Evolutionary conservation across 2,888 invertebrate genomes (phyloP).

Genomic region (Meganola albula): DNA sequence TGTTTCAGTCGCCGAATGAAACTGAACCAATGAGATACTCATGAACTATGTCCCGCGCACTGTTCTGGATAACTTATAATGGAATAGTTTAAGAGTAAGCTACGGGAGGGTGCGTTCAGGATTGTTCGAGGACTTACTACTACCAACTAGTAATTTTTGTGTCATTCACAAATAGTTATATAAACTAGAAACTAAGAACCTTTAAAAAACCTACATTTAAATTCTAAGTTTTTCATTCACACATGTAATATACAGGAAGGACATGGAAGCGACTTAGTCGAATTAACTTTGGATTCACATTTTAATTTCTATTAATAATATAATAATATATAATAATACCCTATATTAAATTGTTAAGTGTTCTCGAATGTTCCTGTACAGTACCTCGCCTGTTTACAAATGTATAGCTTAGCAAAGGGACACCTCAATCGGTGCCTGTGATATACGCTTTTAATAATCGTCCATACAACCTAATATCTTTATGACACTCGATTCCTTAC

Average conservation of each 20-base stretch:
- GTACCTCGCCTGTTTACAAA: slow-evolving; percentile 32
- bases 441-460: slow-evolving; percentile 75
- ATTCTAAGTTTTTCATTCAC: too few species aligned
- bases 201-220: too few species aligned
- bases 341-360: too few species aligned
- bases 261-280: too few species aligned
- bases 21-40: slow-evolving; percentile 25
- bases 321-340: too few species aligned
- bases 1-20: slow-evolving; percentile 22
- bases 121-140: slow-evolving; percentile 15
- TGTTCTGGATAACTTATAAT: slow-evolving; percentile 77
- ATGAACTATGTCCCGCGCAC: slow-evolving; percentile 44
- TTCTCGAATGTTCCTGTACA: slow-evolving; percentile 30
- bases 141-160: slow-evolving; percentile 3
- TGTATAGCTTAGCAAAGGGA: slow-evolving; percentile 54
- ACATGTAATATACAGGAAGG: too few species aligned
- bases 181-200: too few species aligned
- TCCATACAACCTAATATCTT: slow-evolving; percentile 55
- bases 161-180: too few species aligned
- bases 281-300: too few species aligned
- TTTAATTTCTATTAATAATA: too few species aligned
- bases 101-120: slow-evolving; percentile 29
- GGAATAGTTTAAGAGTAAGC: slow-evolving; percentile 57
- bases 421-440: slow-evolving; percentile 56
- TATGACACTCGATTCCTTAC: slow-evolving; percentile 34